Percentiles rank a stretch among this genome's conserved stretches.
Evolutionary conservation across 2,113 vertebrate species (phyloP).

Genomic region (Excalfactoria chinensis): DNA sequence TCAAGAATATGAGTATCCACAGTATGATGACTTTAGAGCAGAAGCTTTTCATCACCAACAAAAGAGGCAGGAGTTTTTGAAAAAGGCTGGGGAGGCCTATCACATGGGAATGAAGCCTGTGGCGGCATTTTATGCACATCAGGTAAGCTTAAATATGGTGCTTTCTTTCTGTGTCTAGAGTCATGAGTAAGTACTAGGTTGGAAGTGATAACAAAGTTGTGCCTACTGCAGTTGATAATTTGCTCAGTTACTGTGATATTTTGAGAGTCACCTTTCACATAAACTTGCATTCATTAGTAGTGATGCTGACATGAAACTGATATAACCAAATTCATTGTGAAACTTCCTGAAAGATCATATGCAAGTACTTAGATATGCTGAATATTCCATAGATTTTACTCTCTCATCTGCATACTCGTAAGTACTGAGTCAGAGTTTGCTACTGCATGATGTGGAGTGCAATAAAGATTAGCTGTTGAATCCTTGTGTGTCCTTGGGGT

Average conservation of each 20-base stretch:
- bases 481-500: not conserved
- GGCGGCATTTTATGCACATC: slow-evolving; percentile 93
- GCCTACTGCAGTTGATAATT: not conserved
- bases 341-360: not conserved
- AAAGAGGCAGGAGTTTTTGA: slow-evolving; percentile 87
- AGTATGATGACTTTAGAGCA: slow-evolving; percentile 91
- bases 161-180: not conserved
- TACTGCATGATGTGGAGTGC: not conserved
- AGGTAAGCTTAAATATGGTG: slow-evolving; percentile 75
- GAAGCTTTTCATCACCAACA: slow-evolving; percentile 90
- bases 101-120: slow-evolving; percentile 90
- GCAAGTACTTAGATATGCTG: not conserved
- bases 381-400: not conserved
- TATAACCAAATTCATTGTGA: rapidly evolving
- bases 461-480: not conserved
- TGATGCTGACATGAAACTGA: not conserved
- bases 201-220: not conserved
- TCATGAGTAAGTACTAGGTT: not conserved
- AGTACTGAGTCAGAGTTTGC: not conserved
- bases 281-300: not conserved
- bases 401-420: not conserved
- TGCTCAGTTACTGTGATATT: not conserved
- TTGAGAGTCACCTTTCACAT: not conserved
- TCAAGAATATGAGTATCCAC: slow-evolving; percentile 90
- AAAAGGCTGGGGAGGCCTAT: slow-evolving; percentile 91